phyloP scores from a whole-genome alignment of 2,888 invertebrate genomes.

The Lysandra coridon region DNA sequence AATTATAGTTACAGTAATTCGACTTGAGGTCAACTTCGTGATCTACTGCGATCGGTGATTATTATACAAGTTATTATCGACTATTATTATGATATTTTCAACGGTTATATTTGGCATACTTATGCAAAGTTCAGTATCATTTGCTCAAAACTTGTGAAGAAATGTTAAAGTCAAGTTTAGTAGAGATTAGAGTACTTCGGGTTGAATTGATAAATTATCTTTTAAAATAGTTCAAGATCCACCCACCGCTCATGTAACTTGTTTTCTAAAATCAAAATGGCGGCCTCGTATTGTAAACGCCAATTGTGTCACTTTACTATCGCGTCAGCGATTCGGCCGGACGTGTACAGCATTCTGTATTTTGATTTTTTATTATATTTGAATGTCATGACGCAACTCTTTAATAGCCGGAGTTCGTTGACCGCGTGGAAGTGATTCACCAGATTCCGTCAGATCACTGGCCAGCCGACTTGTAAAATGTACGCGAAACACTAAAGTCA shows the following conservation, averaged over 20 bases:
- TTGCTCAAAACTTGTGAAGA: neutral
- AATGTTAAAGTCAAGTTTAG: neutral
- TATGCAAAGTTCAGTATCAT: neutral
- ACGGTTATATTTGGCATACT: neutral
- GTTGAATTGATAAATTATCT: too few species aligned
- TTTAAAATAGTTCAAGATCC: neutral
- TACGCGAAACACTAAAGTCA: slow-evolving; percentile 15
- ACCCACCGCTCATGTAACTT: slow-evolving; percentile 26
- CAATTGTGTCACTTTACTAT: slow-evolving; percentile 6
- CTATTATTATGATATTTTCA: neutral
- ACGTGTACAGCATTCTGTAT: slow-evolving; percentile 8
- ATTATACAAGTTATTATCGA: neutral
- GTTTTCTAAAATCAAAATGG: slow-evolving; percentile 18
- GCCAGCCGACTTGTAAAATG: slow-evolving; percentile 3
- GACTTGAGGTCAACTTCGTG: neutral
- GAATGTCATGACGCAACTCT: slow-evolving; percentile 17
- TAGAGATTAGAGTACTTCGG: neutral
- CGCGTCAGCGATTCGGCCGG: slow-evolving; percentile 11
- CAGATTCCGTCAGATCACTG: slow-evolving; percentile 18
- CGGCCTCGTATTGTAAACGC: slow-evolving; percentile 10
- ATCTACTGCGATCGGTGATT: neutral
- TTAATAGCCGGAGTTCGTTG: slow-evolving; percentile 7
- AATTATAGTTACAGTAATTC: neutral
- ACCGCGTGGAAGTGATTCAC: slow-evolving; percentile 5
- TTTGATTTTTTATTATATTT: slow-evolving; percentile 17